Evolutionary conservation across 2,888 invertebrate genomes (phyloP).

Genomic region (Rhingia campestris): DNA sequence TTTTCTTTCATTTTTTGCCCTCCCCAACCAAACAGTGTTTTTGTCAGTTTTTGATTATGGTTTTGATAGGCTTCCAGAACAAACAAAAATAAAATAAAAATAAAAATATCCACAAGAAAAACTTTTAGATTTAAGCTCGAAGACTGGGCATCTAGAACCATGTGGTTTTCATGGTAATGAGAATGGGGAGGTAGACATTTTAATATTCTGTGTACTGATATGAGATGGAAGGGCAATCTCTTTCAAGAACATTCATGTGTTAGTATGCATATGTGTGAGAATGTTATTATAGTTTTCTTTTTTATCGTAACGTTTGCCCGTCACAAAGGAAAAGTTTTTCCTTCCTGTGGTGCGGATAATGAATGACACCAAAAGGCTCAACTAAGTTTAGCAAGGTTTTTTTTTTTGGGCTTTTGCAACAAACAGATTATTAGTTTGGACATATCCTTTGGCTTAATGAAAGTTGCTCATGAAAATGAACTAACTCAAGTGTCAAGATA

Average conservation of each 20-base stretch:
- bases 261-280: not conserved
- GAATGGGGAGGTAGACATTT: slow-evolving; percentile 22
- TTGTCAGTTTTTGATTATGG: slow-evolving; percentile 40
- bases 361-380: slow-evolving; percentile 38
- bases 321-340: slow-evolving; percentile 35
- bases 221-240: slow-evolving; percentile 1
- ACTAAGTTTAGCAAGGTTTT: not conserved
- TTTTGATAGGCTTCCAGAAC: slow-evolving; percentile 29
- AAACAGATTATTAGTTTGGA: slow-evolving; percentile 13
- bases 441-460: not conserved
- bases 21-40: slow-evolving; percentile 14
- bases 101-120: slow-evolving; percentile 31
- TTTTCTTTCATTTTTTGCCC: not conserved
- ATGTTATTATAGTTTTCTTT: slow-evolving; percentile 11
- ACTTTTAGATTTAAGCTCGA: slow-evolving; percentile 48
- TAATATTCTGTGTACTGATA: slow-evolving; percentile 45
- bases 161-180: not conserved
- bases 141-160: slow-evolving; percentile 8
- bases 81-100: slow-evolving; percentile 16
- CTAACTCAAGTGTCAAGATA: slow-evolving; percentile 16
- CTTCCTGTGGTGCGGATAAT: slow-evolving; percentile 27
- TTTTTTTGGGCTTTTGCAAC: slow-evolving; percentile 21
- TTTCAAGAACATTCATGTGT: slow-evolving; percentile 9
- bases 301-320: not conserved
- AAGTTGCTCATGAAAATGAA: slow-evolving; percentile 13